Evolutionary conservation across 2,797 vertebrate genomes (phyloP).

Genomic region (Cyprinodon diabolis): DNA sequence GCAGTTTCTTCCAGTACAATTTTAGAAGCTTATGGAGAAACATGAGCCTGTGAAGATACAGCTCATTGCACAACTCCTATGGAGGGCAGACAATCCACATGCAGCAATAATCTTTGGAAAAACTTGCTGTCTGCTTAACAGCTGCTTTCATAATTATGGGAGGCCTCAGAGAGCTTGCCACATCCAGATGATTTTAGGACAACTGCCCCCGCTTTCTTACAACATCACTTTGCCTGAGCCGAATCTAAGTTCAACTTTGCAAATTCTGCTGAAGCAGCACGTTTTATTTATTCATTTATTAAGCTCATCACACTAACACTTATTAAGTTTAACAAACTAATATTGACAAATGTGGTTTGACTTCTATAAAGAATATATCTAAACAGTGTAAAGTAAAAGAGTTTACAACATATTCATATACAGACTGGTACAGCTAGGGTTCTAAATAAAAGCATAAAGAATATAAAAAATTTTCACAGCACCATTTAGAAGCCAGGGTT

Average conservation of each 20-base stretch:
- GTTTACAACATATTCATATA: too few relatives aligned
- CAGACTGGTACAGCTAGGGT: too few relatives aligned
- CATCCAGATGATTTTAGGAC: slow-evolving; percentile 49
- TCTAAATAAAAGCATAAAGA: too few relatives aligned
- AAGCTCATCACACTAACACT: too few relatives aligned
- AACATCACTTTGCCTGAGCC: slow-evolving; percentile 38
- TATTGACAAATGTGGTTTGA: too few relatives aligned
- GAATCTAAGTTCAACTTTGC: slow-evolving; percentile 30
- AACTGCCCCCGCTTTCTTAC: slow-evolving; percentile 29
- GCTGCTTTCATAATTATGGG: slow-evolving; percentile 62
- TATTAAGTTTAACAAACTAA: too few relatives aligned
- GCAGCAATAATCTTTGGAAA: slow-evolving; percentile 41
- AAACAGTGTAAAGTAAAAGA: too few relatives aligned
- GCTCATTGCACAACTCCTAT: slow-evolving; percentile 57
- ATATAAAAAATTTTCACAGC: too few relatives aligned
- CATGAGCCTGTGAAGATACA: slow-evolving; percentile 28
- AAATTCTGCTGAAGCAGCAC: slow-evolving; percentile 12
- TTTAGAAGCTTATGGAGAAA: slow-evolving; percentile 48
- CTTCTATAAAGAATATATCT: too few relatives aligned
- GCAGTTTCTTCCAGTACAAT: slow-evolving; percentile 16
- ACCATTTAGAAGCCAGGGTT: too few relatives aligned
- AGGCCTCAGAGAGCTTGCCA: slow-evolving; percentile 47
- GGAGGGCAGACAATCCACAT: slow-evolving; percentile 30
- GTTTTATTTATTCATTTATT: too few relatives aligned
- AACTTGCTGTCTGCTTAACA: slow-evolving; percentile 63